Evolutionary conservation across 2,797 vertebrate genomes (phyloP), one percentile per base, ranked within the genome.

Genomic region (Sebastes vulpes): DNA sequence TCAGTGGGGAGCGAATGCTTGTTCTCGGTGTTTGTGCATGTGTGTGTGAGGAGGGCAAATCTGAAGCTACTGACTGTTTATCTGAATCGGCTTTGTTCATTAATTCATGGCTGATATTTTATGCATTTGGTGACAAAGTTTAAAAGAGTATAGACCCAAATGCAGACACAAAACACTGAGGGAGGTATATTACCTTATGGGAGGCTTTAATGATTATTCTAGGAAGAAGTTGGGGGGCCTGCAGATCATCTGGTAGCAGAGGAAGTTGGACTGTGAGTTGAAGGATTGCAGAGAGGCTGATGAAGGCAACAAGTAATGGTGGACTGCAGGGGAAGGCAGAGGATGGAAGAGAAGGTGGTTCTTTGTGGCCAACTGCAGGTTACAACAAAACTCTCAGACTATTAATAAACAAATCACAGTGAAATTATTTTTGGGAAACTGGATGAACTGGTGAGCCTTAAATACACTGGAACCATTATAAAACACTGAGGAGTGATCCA

Each of bases 1-100:
- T 93, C 89, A 90, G 87, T 79, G 48, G 85, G 92, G 88, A 92
- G 70, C 69, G 85, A 91, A 75, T 48, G 75, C 87, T 89, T 91
- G 87, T 90, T 92, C 91, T 86, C 70, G 1, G 73, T 82, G 88
- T 93, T 91, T 92, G 89, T 76, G 89, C 77, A 76, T 81, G 80
- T 52, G 74, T 75, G 72, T 86, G 77, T 75, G 91, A 76, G 71
- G 75, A 76, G 89, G 84, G 90, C 76, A 77, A 86, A 93, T 90
- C 86, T 85, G 26, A 92, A 84, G 83, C 83, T 88, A 80, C 89
- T 91, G 89, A 91, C 94, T 95, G 91, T 95, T 95, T 95, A 91
- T 95, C 91, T 84, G 90, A 90, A 92, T 94, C 80, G 88, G 87
- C 94, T 96, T 96, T 96, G 95, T 96, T 97, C 93, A 95, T 96